Evolutionary conservation across 2,888 invertebrate genomes (phyloP).

Genomic region (Sphaerophoria rueppellii): DNA sequence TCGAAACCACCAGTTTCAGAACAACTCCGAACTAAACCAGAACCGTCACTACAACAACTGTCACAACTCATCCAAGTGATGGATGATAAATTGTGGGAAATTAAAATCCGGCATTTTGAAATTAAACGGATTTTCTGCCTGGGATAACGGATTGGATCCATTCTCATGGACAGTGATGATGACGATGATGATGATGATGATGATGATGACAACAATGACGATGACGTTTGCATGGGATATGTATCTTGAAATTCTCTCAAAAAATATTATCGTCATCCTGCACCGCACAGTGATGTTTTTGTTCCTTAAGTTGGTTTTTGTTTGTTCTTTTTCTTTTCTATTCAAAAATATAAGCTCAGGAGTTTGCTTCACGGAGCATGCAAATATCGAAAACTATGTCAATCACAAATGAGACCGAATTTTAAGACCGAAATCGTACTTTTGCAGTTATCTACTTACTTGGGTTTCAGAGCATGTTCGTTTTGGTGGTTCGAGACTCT

Average conservation of each 20-base stretch:
- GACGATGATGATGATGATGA: not conserved
- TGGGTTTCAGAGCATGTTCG: too few species aligned
- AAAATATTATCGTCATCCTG: constrained; percentile 12
- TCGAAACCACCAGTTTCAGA: not conserved
- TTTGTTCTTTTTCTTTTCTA: not conserved
- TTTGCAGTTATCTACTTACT: too few species aligned
- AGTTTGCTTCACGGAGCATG: not conserved
- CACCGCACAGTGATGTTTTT: not conserved
- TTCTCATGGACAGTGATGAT: constrained; percentile 13
- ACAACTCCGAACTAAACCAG: not conserved
- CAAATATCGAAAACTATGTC: constrained; percentile 48
- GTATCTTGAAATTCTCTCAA: not conserved
- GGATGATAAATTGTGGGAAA: constrained; percentile 67
- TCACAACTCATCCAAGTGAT: constrained; percentile 60
- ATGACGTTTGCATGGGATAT: constrained; percentile 5
- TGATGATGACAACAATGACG: not conserved
- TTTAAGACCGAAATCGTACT: too few species aligned
- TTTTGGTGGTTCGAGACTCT: too few species aligned
- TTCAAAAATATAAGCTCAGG: not conserved
- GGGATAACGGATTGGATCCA: constrained; percentile 29
- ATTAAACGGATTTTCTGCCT: constrained; percentile 16
- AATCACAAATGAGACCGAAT: not conserved
- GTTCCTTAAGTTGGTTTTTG: not conserved
- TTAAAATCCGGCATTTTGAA: constrained; percentile 58
- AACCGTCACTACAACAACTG: constrained; percentile 12